Base-by-base conservation (phyloP, 2,888 invertebrate genomes). In the Minunthozetes semirufus region DNA sequence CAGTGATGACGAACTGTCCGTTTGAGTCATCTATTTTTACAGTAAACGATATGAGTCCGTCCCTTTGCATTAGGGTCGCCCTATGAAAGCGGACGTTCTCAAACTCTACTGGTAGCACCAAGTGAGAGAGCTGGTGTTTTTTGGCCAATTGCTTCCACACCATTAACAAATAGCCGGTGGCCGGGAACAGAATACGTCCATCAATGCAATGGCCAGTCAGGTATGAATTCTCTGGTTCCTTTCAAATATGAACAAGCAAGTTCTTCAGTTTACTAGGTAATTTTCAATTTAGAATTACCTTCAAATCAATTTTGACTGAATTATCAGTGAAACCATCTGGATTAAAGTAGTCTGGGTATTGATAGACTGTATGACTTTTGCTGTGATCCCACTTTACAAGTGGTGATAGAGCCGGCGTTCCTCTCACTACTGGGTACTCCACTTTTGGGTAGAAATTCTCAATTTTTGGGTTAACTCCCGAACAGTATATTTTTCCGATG, bases 321-420 rank as follows among this genome's bases (percentile, higher is more conserved):
- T 38, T 19, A 25, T 73, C 22, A 11, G 59, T 46, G n/a, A n/a
- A 19, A 27, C 38, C 17, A 17, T 42, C 25, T 38, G 71, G 61
- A 19, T 73, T 73, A 42, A 25, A 38, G 27, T 68, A 73, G 13
- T 73, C 63, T 5, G 73, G 73, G 56, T 89, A 92, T 82, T 89
- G 86, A 73, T 93, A 90, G 19, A 94, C 92, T 79, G 88, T 86
- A 8, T 33, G 33, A 8, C 94, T 94, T 98, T 82, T 90, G 89
- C 76, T 87, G 85, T 98, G 98, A 84, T 99, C 96, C 98, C 98
- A 99, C 78, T 87, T 87, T 79, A 98, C 86, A 82, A 89, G 86
- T 0, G 94, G 89, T 76, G 90, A 90, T 72, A 98, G 86, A 88
- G 91, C 91, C 0, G 94, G 94, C 29, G 97, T 97, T 79, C 93